Percentiles rank a stretch among this genome's conserved stretches.
phyloP scores from a whole-genome alignment of 2,113 vertebrate genomes.

The Takifugu flavidus region DNA sequence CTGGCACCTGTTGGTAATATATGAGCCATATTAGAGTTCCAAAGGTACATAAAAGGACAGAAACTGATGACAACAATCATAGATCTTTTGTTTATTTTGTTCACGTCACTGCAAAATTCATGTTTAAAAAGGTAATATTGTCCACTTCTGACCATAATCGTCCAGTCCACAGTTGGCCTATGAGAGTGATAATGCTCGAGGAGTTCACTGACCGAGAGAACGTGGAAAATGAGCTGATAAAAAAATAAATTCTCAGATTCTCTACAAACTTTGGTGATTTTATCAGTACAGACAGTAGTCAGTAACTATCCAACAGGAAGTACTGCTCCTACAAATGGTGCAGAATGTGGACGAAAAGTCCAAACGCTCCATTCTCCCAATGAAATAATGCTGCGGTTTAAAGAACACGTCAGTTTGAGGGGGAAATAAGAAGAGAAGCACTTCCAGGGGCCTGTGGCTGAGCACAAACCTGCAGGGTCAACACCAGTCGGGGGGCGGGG shows the following conservation, averaged over 20 bases:
- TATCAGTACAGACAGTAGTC: not conserved
- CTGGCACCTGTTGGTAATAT: too few species aligned
- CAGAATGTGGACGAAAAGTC: slow-evolving; percentile 5
- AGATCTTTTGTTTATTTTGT: slow-evolving; percentile 40
- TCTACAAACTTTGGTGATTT: not conserved
- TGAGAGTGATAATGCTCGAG: not conserved
- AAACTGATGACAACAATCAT: slow-evolving; percentile 9
- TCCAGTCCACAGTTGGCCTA: slow-evolving; percentile 22
- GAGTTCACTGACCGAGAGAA: too few species aligned
- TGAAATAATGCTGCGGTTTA: not conserved
- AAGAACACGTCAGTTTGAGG: slow-evolving; percentile 11
- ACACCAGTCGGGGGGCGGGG: too few species aligned
- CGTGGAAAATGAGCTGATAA: not conserved
- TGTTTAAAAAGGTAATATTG: slow-evolving; percentile 33
- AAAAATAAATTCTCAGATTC: slow-evolving; percentile 1
- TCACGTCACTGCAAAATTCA: slow-evolving; percentile 32
- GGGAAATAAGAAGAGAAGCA: slow-evolving; percentile 25
- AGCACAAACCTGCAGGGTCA: slow-evolving; percentile 27
- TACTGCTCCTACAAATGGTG: not conserved
- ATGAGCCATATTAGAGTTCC: not conserved
- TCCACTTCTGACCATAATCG: not conserved
- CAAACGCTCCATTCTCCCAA: not conserved
- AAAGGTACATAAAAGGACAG: not conserved
- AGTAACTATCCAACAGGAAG: not conserved
- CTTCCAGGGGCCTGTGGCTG: not conserved